A percentile compares a stretch with the other conserved stretches of the same genome.
phyloP scores from a whole-genome alignment of 2,888 invertebrate species.

The Coelinius sp. region DNA sequence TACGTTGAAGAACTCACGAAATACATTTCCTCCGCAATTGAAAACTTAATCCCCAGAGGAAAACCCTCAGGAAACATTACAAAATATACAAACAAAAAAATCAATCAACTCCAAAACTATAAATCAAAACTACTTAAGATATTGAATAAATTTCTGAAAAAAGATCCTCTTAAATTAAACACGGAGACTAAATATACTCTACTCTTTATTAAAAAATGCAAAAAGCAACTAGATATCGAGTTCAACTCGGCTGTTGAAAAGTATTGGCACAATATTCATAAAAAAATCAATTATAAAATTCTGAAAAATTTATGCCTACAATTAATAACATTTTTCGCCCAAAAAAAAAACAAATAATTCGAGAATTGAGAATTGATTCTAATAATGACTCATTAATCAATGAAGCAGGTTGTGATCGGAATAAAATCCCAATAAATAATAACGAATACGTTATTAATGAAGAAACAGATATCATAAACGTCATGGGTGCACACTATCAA shows the following conservation, averaged over 20 bases:
- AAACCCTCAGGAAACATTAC: background rate
- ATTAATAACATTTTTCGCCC: background rate
- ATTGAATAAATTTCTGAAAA: background rate
- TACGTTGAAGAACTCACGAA: background rate
- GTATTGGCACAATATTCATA: background rate
- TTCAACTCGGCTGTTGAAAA: background rate
- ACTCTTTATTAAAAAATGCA: background rate
- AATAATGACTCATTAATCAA: background rate
- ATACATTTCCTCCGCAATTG: background rate
- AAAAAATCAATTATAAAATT: background rate
- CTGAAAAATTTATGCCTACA: background rate
- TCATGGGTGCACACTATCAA: background rate
- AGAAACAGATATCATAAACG: background rate
- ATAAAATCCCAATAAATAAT: background rate
- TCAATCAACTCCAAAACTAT: background rate
- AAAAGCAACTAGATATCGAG: background rate
- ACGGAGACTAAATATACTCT: background rate
- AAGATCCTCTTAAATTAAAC: background rate
- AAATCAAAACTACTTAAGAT: background rate
- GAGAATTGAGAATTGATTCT: background rate
- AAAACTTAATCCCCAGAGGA: background rate
- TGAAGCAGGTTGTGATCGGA: background rate
- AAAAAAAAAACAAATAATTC: background rate
- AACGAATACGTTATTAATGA: background rate
- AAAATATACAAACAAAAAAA: background rate